Percentiles rank a stretch among this genome's conserved stretches.
Conservation (phyloP, 2,888 invertebrate species). For the Argyra leucocephala region DNA sequence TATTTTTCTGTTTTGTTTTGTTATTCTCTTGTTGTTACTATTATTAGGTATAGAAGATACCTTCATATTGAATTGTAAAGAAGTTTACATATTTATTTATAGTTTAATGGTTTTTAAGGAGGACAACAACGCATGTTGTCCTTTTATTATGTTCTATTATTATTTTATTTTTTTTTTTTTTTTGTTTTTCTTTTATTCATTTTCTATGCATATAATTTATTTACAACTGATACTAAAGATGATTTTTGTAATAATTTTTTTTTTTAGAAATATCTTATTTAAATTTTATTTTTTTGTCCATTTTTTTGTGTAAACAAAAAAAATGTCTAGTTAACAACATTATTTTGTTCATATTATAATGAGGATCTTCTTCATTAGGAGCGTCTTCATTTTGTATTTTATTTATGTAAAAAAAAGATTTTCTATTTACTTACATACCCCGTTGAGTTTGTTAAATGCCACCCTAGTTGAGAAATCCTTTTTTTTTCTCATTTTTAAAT, state of each 20-base stretch:
- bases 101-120: neutral
- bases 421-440: neutral
- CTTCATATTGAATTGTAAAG: too few relatives aligned
- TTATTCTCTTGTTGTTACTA: neutral
- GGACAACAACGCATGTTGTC: neutral
- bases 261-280: too few relatives aligned
- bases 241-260: too few relatives aligned
- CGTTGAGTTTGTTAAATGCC: conserved; percentile 26
- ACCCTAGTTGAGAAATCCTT: conserved; percentile 35
- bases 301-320: too few relatives aligned
- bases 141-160: too few relatives aligned
- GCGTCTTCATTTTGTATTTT: too few relatives aligned
- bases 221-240: neutral
- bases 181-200: neutral
- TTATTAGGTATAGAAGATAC: neutral
- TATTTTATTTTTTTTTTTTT: too few relatives aligned
- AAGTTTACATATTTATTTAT: neutral
- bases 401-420: too few relatives aligned
- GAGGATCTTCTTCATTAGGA: too few relatives aligned
- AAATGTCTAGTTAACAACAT: too few relatives aligned
- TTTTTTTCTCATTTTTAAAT: neutral
- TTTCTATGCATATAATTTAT: neutral
- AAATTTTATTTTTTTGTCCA: too few relatives aligned
- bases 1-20: neutral
- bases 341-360: too few relatives aligned